These are phyloP conservation scores for Centropyge bicolor DNA, from an alignment of 2,797 vertebrate species.

Conservation along the genomic window DNA sequence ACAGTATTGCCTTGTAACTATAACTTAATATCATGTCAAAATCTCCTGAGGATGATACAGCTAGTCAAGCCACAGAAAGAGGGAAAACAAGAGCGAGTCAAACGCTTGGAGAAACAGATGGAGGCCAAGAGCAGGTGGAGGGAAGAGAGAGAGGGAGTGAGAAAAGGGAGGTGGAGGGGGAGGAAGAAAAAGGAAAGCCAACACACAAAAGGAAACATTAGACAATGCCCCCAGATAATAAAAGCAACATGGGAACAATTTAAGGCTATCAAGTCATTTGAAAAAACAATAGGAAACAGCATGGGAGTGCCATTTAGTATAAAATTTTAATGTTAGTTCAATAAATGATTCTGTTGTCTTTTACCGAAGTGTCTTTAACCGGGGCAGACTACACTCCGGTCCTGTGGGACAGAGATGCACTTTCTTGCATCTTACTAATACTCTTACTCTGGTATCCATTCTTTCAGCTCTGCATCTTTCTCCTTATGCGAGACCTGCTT, in stretches of 20 bases:
- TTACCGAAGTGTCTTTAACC: slow-evolving; percentile 75
- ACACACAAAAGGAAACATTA: slow-evolving; percentile 73
- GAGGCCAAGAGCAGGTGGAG: slow-evolving; percentile 63
- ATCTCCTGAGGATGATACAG: slow-evolving; percentile 90
- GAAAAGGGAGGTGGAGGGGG: slow-evolving; percentile 20
- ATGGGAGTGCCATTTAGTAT: slow-evolving; percentile 85
- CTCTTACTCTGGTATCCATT: slow-evolving; percentile 31
- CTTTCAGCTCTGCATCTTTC: slow-evolving; percentile 20
- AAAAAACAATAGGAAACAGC: slow-evolving; percentile 89
- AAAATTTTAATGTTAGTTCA: slow-evolving; percentile 85
- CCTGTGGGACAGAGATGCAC: slow-evolving; percentile 73
- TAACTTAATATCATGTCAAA: slow-evolving; percentile 93
- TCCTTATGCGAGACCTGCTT: slow-evolving; percentile 15
- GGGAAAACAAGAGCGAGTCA: slow-evolving; percentile 68
- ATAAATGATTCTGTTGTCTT: slow-evolving; percentile 82
- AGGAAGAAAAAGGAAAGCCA: slow-evolving; percentile 24
- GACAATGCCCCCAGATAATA: slow-evolving; percentile 87
- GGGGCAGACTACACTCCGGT: slow-evolving; percentile 48
- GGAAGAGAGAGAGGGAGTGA: slow-evolving; percentile 28
- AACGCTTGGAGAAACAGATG: slow-evolving; percentile 66
- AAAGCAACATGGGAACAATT: slow-evolving; percentile 86
- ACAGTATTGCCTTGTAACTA: slow-evolving; percentile 92
- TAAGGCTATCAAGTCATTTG: slow-evolving; percentile 87
- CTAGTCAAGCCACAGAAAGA: slow-evolving; percentile 85
- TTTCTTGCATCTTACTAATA: slow-evolving; percentile 53